These are phyloP conservation scores for Lota lota DNA, from an alignment of 2,113 vertebrate species.

Conservation along the genomic window DNA sequence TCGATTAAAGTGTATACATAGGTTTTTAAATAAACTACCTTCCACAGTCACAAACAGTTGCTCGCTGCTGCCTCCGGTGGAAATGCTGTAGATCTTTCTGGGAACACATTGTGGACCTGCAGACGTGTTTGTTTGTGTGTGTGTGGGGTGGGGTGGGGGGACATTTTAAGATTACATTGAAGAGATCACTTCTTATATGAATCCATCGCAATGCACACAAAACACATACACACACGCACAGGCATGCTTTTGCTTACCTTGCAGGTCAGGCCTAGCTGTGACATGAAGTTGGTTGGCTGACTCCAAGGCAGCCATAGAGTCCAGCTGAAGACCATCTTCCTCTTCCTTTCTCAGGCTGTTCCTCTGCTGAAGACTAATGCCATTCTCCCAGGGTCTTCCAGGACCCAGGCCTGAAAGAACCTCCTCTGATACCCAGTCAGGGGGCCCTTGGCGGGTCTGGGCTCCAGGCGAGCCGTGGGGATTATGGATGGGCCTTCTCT, in stretches of 20 bases:
- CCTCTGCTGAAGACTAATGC: not conserved
- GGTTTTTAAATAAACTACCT: constrained; percentile 52
- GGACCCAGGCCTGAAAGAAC: constrained; percentile 3
- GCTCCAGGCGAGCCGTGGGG: constrained; percentile 23
- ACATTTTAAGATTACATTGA: not conserved
- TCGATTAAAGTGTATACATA: not conserved
- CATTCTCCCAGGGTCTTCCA: constrained; percentile 2
- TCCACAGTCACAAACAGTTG: constrained; percentile 72
- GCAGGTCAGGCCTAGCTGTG: constrained; percentile 67
- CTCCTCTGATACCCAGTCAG: constrained; percentile 6
- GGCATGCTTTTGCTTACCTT: constrained; percentile 51
- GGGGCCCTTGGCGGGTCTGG: constrained; percentile 10
- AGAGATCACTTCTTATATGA: no score
- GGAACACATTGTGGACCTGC: constrained; percentile 74
- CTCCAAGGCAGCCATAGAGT: constrained; percentile 59
- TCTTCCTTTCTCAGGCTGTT: constrained; percentile 5
- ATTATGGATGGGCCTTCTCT: constrained; percentile 32
- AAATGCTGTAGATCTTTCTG: constrained; percentile 70
- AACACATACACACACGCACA: no score
- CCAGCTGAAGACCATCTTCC: not conserved
- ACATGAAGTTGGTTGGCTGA: constrained; percentile 64
- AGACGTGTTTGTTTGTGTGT: not conserved
- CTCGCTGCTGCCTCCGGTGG: constrained; percentile 52
- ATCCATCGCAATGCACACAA: no score
- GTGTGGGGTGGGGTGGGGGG: not conserved